Evolutionary conservation across 2,888 invertebrate species (phyloP), one percentile per base, ranked within the genome.

Genomic region (Physocephala rufipes): DNA sequence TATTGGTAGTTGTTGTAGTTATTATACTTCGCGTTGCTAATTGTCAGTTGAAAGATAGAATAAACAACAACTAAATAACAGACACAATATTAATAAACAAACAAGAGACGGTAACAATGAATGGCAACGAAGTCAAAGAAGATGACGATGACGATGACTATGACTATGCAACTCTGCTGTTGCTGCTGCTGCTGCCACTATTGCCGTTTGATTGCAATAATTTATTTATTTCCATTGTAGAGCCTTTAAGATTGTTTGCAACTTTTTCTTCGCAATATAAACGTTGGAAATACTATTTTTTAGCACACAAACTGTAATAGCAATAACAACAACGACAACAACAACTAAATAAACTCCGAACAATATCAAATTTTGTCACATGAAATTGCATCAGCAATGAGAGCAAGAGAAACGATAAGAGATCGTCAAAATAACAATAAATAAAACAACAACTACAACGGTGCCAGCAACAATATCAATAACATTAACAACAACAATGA

Each of bases 311-410:
- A 55, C 53, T 67, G 5, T 26, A 59, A 47, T 61, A 67, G 61
- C 47, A 74, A 71, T 4, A 55, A 55, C 43, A 58, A 36, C 45
- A 67, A 55, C 58, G 45, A 67, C 30, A 65, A 51, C 49, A 28
- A 51, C 30, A 16, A 67, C 67, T 43, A n/a, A 9, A 55, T 26
- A 24, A 67, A 58, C 45, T 58, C n/a, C 30, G 26, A 66, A 58
- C 21, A 53, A 67, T 43, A 67, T 67, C 55, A 58, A 45, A 58
- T 67, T 55, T 67, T 67, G 67, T 67, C 67, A 58, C 67, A 67
- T 67, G 67, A 55, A 67, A 67, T 67, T 67, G 67, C 67, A 67
- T 58, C 67, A 67, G 55, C 43, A 51, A 28, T 24, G 12, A 30
- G 45, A 55, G 51, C 47, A 55, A 51, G 30, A 67, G 70, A 53